Conservation (phyloP, 2,113 vertebrate species). For the Camelus bactrianus region DNA sequence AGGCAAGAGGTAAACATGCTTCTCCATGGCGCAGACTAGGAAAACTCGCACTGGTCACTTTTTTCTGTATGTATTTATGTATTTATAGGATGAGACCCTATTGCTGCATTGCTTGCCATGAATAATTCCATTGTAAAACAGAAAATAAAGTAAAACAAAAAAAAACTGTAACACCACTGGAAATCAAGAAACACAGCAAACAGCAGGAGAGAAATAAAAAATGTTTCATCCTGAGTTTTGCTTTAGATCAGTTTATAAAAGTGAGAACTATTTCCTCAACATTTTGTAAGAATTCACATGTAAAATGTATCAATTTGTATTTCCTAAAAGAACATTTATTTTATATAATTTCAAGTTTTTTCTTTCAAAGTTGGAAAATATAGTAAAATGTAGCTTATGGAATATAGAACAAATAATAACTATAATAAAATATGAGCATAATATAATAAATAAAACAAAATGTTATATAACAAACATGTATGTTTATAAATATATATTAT, state of each 20-base stretch:
- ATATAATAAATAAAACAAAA: not conserved
- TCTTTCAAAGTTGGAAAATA: slow-evolving; percentile 21
- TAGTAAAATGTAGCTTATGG: not conserved
- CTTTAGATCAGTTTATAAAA: not conserved
- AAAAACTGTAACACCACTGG: not conserved
- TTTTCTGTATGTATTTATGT: not conserved
- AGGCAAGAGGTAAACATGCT: not conserved
- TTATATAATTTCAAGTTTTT: not conserved
- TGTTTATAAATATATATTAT: not conserved
- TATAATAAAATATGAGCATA: not conserved
- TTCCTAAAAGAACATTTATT: not conserved
- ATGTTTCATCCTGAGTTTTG: not conserved
- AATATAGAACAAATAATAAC: not conserved
- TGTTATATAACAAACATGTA: not conserved
- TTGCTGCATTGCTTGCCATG: not conserved
- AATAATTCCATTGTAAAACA: not conserved
- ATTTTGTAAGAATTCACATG: not conserved
- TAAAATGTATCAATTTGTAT: not conserved
- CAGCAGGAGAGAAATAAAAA: not conserved
- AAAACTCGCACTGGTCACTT: not conserved
- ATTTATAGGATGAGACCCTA: not conserved
- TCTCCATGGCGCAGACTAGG: not conserved
- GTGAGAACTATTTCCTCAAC: not conserved
- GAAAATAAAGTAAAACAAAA: not conserved
- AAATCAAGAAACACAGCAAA: not conserved